Conservation (phyloP, 1,140 invertebrate genomes). For the Drosophila pruinosa region DNA sequence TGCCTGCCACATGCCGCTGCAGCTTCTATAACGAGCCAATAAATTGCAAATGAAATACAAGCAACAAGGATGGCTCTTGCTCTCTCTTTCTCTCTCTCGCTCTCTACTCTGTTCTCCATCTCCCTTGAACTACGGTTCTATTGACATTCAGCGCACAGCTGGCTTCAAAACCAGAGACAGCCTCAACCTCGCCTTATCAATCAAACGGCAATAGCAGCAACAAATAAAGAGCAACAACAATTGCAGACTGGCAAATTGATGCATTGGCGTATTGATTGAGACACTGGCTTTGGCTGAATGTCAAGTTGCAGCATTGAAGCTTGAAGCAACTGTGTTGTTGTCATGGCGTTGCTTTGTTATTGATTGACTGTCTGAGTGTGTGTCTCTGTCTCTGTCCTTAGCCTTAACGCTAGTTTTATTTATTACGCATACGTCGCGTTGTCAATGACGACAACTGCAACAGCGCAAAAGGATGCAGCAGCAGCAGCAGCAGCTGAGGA, state of each 20-base stretch:
- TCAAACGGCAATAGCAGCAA: conserved; percentile 61
- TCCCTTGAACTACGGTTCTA: not conserved
- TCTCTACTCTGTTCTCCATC: not conserved
- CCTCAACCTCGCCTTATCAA: conserved; percentile 37
- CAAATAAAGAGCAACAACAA: conserved; percentile 50
- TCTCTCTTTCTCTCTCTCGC: not conserved
- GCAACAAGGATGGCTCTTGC: not conserved
- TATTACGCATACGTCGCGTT: conserved; percentile 75
- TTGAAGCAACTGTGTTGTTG: conserved; percentile 53
- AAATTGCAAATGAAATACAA: conserved; percentile 58
- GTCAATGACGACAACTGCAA: conserved; percentile 31
- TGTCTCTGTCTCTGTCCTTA: conserved; percentile 53
- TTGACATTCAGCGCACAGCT: conserved; percentile 9
- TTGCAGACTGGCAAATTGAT: conserved; percentile 64
- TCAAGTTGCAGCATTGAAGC: conserved; percentile 71
- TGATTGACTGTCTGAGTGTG: conserved; percentile 50
- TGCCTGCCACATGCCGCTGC: conserved; percentile 5
- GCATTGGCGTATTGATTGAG: conserved; percentile 71
- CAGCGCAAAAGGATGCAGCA: conserved; percentile 28
- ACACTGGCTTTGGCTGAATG: conserved; percentile 53
- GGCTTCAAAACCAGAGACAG: not conserved
- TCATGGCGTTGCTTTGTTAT: conserved; percentile 46
- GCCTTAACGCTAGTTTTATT: conserved; percentile 60
- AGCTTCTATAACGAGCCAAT: conserved; percentile 31
- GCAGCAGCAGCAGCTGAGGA: conserved; percentile 6